Base-by-base conservation (phyloP, 2,888 invertebrate species). In the Baronia brevicornis region DNA sequence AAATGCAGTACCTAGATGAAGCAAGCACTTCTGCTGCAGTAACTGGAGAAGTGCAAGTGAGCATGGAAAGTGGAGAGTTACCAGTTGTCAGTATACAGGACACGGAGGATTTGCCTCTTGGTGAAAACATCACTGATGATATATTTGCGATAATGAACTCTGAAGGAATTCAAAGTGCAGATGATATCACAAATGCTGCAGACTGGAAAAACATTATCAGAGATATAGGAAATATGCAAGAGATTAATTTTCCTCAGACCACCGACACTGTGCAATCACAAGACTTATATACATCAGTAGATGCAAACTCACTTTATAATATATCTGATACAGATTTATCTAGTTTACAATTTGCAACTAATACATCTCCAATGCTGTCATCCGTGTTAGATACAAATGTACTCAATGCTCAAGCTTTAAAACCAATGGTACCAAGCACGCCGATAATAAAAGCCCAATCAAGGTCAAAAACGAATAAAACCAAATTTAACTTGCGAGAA, bases 401-500 rank as follows among this genome's bases (percentile, higher is more conserved):
- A 44, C 51, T 55, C 39, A 54, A 48, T 43, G 47, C 63, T 41
- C 62, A 56, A 58, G 48, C 57, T 50, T 49, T 58, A 48, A 62
- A 63, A 47, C 51, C 60, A 2, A 36, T 50, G 29, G 54, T 56
- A 19, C 55, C 62, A 6, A 42, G 60, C 28, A 72, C 72, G 5
- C 62, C 49, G 37, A 51, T 65, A 9, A 63, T 67, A 5, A 73
- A 66, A 42, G 52, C 66, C 21, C 48, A 55, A 30, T 61, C 63
- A 17, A 63, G 69, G 41, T 58, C 65, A 12, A 80, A 72, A 50
- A 54, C 71, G 17, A 68, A 65, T 52, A 84, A 82, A 52, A 68
- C 73, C 36, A 84, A 84, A 51, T 74, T 77, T 48, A 74, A 71
- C 45, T 79, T 86, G 41, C 84, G 92, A 38, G 91, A 92, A 60